Conservation (phyloP, 2,888 invertebrate genomes). For the Epirrita christyi region DNA sequence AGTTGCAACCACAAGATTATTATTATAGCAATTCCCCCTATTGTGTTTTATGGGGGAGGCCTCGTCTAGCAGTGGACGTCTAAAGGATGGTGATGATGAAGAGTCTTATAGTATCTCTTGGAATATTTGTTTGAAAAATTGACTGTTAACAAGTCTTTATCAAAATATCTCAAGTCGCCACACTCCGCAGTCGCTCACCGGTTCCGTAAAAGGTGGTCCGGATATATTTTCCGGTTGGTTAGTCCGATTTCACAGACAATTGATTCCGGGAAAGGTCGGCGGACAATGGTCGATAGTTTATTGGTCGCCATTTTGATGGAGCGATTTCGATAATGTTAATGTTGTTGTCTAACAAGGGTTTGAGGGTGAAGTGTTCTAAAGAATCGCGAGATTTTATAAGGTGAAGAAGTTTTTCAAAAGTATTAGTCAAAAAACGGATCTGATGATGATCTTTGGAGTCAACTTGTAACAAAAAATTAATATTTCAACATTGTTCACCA, state of each 20-base stretch:
- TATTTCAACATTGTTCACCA: too few relatives aligned
- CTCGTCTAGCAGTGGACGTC: too few relatives aligned
- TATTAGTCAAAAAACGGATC: too few relatives aligned
- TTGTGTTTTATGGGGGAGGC: too few relatives aligned
- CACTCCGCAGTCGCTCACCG: constrained; percentile 17
- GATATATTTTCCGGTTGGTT: constrained; percentile 83
- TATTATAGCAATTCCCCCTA: too few relatives aligned
- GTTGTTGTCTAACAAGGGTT: constrained; percentile 21
- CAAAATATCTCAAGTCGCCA: constrained; percentile 12
- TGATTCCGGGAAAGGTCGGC: constrained; percentile 72
- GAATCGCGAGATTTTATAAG: background rate
- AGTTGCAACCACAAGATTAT: too few relatives aligned
- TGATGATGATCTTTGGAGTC: too few relatives aligned
- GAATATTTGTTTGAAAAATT: too few relatives aligned
- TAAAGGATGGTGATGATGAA: too few relatives aligned
- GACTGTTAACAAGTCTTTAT: too few relatives aligned
- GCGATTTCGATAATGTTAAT: constrained; percentile 70
- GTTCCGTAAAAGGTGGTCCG: constrained; percentile 66
- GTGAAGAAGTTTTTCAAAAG: background rate
- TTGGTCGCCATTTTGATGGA: constrained; percentile 71
- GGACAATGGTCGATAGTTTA: constrained; percentile 74
- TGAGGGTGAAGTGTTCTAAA: background rate
- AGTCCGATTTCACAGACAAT: constrained; percentile 82
- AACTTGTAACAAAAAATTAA: too few relatives aligned
- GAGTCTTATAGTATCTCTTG: too few relatives aligned